Conservation (phyloP, 2,113 vertebrate genomes). For the Psophia crepitans region DNA sequence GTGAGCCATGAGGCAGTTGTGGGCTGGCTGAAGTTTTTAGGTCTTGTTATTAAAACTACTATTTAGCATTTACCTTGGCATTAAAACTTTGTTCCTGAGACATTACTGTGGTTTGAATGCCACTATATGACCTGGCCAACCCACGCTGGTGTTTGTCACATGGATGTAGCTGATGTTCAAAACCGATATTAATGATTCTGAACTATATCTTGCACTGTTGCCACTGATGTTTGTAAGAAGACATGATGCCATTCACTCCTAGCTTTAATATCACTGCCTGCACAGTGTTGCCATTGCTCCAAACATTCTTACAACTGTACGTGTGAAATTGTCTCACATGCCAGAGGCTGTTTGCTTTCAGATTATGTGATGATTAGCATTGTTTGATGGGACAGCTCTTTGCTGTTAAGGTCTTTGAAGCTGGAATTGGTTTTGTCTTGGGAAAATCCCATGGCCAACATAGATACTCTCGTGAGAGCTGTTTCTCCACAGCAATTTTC, state of each 20-base stretch:
- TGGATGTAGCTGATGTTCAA: neutral
- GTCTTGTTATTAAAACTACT: neutral
- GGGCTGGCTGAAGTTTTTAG: neutral
- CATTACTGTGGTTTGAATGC: neutral
- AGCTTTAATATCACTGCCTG: neutral
- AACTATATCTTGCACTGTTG: neutral
- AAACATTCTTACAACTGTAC: neutral
- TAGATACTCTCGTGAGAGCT: neutral
- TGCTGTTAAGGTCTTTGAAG: neutral
- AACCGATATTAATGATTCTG: neutral
- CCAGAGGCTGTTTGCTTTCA: neutral
- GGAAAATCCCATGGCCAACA: neutral
- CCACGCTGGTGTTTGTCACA: neutral
- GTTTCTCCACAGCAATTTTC: neutral
- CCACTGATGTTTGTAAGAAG: neutral
- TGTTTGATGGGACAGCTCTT: neutral
- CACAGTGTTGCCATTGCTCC: neutral
- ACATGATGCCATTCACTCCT: neutral
- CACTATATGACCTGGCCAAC: neutral
- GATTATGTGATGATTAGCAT: neutral
- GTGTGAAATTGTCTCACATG: neutral
- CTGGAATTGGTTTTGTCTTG: neutral
- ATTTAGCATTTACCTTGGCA: neutral
- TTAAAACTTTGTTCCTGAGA: neutral
- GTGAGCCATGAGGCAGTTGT: neutral